These are phyloP conservation scores for Barbus barbus DNA, from an alignment of 2,113 vertebrate genomes.

Conservation along the genomic window DNA sequence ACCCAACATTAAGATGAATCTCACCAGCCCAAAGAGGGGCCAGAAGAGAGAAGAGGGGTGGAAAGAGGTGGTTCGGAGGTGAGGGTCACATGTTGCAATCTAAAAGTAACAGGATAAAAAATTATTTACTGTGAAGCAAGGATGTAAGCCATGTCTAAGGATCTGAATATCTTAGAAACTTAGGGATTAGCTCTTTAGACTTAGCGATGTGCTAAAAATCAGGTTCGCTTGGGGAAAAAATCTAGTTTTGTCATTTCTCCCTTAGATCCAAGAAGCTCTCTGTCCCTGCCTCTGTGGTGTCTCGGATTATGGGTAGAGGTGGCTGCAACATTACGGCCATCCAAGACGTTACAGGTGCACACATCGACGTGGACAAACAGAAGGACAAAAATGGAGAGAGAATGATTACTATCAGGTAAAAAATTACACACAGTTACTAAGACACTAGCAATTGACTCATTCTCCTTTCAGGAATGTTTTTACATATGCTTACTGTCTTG, in stretches of 20 bases:
- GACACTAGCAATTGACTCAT: not conserved
- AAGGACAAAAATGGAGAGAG: constrained; percentile 99
- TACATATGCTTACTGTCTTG: not conserved
- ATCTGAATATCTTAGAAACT: not conserved
- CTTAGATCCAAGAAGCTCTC: constrained; percentile 97
- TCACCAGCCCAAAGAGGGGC: constrained; percentile 94
- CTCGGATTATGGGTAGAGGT: constrained; percentile 98
- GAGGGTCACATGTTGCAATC: constrained; percentile 43
- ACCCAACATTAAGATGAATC: constrained; percentile 91
- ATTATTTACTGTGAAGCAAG: not conserved
- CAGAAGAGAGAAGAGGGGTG: constrained; percentile 99
- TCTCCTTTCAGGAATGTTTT: not conserved
- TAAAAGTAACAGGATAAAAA: not conserved
- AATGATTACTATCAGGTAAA: constrained; percentile 98
- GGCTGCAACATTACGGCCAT: constrained; percentile 99
- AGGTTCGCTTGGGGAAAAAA: too few species aligned
- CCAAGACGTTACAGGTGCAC: constrained; percentile 97
- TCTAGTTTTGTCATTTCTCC: not conserved
- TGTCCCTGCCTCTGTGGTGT: constrained; percentile 96
- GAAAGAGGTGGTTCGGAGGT: constrained; percentile 98
- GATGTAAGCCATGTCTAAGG: not conserved
- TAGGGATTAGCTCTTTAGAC: not conserved
- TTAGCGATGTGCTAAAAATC: not conserved
- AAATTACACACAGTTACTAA: not conserved
- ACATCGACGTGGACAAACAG: constrained; percentile 99